These are phyloP conservation scores for Florisuga fusca DNA, from an alignment of 2,797 vertebrate species.

Conservation along the genomic window DNA sequence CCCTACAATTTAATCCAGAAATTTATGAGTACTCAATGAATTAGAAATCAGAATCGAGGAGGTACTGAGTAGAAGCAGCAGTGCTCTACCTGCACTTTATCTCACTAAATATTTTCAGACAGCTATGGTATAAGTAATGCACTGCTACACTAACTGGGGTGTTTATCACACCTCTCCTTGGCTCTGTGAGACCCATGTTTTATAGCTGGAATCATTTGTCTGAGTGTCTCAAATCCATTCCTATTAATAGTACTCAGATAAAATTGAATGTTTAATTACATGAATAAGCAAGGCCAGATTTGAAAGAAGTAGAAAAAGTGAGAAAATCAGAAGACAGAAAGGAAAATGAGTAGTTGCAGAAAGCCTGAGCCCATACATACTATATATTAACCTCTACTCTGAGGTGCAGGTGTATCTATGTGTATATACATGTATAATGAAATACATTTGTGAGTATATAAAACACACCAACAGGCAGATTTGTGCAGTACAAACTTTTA, in stretches of 20 bases:
- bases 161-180: not conserved
- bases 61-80: not conserved
- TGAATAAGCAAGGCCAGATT: not conserved
- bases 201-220: not conserved
- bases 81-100: not conserved
- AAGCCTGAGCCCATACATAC: not conserved
- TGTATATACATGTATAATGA: fast-evolving
- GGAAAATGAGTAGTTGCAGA: not conserved
- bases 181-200: not conserved
- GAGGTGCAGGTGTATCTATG: not conserved
- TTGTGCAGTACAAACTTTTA: not conserved
- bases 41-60: not conserved
- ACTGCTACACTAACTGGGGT: not conserved
- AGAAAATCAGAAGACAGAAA: not conserved
- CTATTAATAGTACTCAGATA: not conserved
- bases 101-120: not conserved
- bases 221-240: not conserved
- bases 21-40: not conserved
- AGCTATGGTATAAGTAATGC: not conserved
- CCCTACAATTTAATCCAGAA: not conserved
- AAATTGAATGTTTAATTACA: not conserved
- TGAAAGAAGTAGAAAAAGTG: not conserved
- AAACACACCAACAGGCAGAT: not conserved
- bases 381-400: not conserved
- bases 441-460: not conserved